Percentiles rank a stretch among this genome's conserved stretches.
phyloP scores from a whole-genome alignment of 2,797 vertebrate species.

The Podarcis lilfordi region DNA sequence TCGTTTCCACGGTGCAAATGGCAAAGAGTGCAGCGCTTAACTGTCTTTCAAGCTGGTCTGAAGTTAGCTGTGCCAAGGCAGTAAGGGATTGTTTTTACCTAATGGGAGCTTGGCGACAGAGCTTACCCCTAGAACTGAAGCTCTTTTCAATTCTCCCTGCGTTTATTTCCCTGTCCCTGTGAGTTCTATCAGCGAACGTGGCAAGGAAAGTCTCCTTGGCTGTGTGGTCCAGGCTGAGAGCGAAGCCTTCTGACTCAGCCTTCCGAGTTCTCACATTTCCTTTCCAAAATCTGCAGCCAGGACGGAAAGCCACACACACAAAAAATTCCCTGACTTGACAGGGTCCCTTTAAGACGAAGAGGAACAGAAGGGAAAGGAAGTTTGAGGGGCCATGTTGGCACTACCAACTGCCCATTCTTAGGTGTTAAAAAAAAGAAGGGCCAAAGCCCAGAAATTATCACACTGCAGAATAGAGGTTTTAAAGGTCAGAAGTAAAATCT shows the following conservation, averaged over 20 bases:
- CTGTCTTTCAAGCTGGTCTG: background rate
- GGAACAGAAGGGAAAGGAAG: background rate
- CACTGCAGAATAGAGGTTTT: too few relatives aligned
- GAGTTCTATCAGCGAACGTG: slow-evolving; percentile 2
- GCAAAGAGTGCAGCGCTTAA: background rate
- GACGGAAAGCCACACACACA: background rate
- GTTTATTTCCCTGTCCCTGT: background rate
- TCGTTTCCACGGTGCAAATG: background rate
- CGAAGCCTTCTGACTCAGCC: background rate
- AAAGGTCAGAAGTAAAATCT: too few relatives aligned
- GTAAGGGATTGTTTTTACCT: slow-evolving; percentile 2
- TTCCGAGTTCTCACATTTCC: slow-evolving; percentile 16
- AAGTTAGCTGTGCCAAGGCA: background rate
- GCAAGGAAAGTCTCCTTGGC: background rate
- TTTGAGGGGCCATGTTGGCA: too few relatives aligned
- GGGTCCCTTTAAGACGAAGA: background rate
- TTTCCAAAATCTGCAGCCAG: slow-evolving; percentile 14
- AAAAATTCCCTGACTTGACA: background rate
- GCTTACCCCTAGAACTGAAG: background rate
- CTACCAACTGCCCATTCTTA: too few relatives aligned
- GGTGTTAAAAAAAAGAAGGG: too few relatives aligned
- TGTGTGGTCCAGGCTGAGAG: rapidly evolving
- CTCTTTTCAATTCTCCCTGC: background rate
- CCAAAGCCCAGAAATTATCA: too few relatives aligned
- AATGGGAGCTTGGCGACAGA: background rate